A percentile compares a stretch with the other conserved stretches of the same genome.
Conservation (phyloP, 2,797 vertebrate genomes). For the Betta splendens region DNA sequence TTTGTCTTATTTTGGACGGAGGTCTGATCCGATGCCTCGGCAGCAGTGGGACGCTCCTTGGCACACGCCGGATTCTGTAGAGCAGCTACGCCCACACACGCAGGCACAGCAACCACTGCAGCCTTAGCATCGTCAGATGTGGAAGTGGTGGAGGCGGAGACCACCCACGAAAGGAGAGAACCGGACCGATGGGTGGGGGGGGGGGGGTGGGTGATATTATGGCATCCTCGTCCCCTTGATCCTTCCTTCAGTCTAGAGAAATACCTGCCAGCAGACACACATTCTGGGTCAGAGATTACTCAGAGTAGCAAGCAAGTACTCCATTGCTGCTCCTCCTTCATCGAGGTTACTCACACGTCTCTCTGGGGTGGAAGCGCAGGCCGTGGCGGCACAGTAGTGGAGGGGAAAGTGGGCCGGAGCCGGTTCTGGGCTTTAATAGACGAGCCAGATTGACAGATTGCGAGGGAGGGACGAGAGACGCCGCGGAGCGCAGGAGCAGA, state of each 20-base stretch:
- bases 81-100: no score
- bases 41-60: slow-evolving; percentile 4
- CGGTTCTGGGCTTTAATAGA: slow-evolving; percentile 37
- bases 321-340: background rate
- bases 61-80: background rate
- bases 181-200: slow-evolving; percentile 20
- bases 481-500: slow-evolving; percentile 38
- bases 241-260: slow-evolving; percentile 8
- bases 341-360: background rate
- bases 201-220: background rate
- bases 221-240: slow-evolving; percentile 5
- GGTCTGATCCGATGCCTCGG: slow-evolving; percentile 10
- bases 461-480: slow-evolving; percentile 42
- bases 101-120: background rate
- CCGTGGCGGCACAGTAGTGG: slow-evolving; percentile 1
- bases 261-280: slow-evolving; percentile 47
- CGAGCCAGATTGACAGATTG: slow-evolving; percentile 46
- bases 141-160: slow-evolving; percentile 22
- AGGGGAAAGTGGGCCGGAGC: slow-evolving; percentile 19
- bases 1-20: slow-evolving; percentile 16
- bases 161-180: slow-evolving; percentile 25
- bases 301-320: no score
- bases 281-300: slow-evolving; percentile 10
- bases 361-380: slow-evolving; percentile 11
- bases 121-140: slow-evolving; percentile 26